phyloP scores from a whole-genome alignment of 2,888 invertebrate genomes.

The Amphimallon solstitiale region DNA sequence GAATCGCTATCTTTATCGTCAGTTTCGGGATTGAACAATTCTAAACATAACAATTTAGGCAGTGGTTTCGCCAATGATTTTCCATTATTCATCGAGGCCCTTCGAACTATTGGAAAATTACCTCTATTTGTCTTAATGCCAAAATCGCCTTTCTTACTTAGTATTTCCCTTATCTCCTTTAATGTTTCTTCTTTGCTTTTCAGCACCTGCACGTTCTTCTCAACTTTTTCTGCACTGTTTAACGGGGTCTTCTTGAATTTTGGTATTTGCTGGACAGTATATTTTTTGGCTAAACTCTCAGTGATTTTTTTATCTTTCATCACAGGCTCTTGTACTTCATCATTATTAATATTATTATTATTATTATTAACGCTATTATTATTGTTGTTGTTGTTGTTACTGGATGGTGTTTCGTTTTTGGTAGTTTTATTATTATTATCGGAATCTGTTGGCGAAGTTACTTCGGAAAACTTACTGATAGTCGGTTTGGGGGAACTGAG shows the following conservation, averaged over 20 bases:
- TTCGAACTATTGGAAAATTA: conserved; percentile 77
- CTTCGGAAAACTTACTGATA: conserved; percentile 49
- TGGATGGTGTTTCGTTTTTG: no score
- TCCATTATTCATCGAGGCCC: conserved; percentile 68
- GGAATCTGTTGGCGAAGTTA: conserved; percentile 57
- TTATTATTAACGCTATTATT: conserved; percentile 54
- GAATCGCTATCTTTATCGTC: conserved; percentile 92
- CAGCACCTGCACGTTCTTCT: conserved; percentile 45
- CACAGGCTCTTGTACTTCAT: conserved; percentile 34
- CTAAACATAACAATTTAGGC: conserved; percentile 81
- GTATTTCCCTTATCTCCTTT: conserved; percentile 76
- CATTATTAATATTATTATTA: conserved; percentile 42
- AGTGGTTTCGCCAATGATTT: conserved; percentile 73
- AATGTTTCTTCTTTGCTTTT: conserved; percentile 71
- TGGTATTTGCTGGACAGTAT: conserved; percentile 60
- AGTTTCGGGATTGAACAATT: conserved; percentile 89
- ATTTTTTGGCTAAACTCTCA: conserved; percentile 58
- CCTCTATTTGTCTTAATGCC: conserved; percentile 67
- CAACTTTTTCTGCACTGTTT: conserved; percentile 61
- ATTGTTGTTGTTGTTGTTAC: no score
- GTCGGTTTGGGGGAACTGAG: conserved; percentile 70
- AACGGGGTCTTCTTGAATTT: conserved; percentile 57
- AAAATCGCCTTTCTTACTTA: conserved; percentile 76
- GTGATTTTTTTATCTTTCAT: conserved; percentile 39
- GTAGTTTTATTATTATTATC: conserved; percentile 48